Evolutionary conservation across 2,113 vertebrate species (phyloP), one percentile per base, ranked within the genome.

Genomic region (Clarias batrachus): DNA sequence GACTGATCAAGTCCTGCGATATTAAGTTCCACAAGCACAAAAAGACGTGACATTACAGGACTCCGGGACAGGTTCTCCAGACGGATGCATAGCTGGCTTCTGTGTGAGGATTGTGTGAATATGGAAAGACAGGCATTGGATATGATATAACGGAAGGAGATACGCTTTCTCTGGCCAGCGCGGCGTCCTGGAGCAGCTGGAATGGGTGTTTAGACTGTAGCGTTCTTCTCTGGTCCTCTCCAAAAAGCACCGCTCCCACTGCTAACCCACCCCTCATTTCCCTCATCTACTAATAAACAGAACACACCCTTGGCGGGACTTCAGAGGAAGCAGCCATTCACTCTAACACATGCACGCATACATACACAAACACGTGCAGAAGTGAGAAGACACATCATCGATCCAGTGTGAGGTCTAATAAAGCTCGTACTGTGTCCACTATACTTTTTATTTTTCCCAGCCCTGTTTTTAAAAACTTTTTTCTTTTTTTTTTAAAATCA

Each of bases 251-350:
- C 85, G 83, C 81, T 90, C 89, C 89, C 89, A 88, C 81, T 86
- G 85, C 80, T 57, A 82, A 78, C 85, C 86, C 88, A 90, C 89
- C 86, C 89, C 90, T 88, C 86, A 79, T 90, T 90, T 89, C 86
- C 89, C 89, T 86, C 87, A 90, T 87, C 86, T 89, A 76, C 84
- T 86, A 86, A 89, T 91, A 91, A 91, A 90, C 89, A 91, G 86
- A 86, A 88, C 90, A 91, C 90, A 86, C 90, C 90, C 90, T 88
- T 90, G 90, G 89, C 88, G 59, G 85, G 85, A 90, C 89, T 88
- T 89, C 87, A 90, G 86, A 91, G 66, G 73, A 27, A 54, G 71
- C 30, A 65, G 84, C 82, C 90, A 88, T 88, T 85, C 90, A 76
- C 88, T 56, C 85, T 70, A 81, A 85, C 87, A 86, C 85, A 89